Conservation (phyloP, 2,888 invertebrate species). For the Idaea straminata region DNA sequence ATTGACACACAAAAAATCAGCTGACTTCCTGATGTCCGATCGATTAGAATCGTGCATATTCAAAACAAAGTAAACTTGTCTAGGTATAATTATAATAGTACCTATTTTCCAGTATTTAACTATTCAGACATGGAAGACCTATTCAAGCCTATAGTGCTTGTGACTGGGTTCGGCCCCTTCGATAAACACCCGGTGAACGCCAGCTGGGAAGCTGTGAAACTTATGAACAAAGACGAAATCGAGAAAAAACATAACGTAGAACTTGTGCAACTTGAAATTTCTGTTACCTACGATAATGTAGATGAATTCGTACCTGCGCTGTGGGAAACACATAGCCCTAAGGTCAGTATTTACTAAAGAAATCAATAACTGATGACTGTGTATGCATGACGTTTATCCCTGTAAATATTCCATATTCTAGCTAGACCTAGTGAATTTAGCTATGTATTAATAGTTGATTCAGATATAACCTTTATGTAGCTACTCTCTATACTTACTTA, state of each 20-base stretch:
- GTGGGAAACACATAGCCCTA: conserved; percentile 86
- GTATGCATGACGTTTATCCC: no score
- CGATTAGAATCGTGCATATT: neutral
- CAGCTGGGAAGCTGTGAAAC: conserved; percentile 90
- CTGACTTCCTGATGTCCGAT: conserved; percentile 36
- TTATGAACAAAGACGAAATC: conserved; percentile 77
- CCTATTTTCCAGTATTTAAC: conserved; percentile 17
- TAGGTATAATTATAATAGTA: neutral
- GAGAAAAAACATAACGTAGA: conserved; percentile 61
- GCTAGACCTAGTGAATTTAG: conserved; percentile 50
- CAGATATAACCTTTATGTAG: conserved; percentile 8
- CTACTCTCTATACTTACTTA: neutral
- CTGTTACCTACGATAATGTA: conserved; percentile 87
- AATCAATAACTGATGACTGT: conserved; percentile 46
- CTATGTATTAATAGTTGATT: neutral
- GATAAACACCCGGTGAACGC: conserved; percentile 85
- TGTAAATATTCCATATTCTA: no score
- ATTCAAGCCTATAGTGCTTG: conserved; percentile 71
- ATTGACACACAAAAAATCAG: conserved; percentile 37
- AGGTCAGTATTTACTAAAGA: conserved; percentile 57
- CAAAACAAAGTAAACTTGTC: neutral
- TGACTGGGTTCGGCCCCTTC: conserved; percentile 92
- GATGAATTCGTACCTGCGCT: conserved; percentile 82
- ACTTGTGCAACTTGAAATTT: conserved; percentile 80
- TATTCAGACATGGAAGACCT: conserved; percentile 48